These are phyloP conservation scores for Clitarchus hookeri DNA, from an alignment of 2,888 invertebrate species.

Conservation along the genomic window DNA sequence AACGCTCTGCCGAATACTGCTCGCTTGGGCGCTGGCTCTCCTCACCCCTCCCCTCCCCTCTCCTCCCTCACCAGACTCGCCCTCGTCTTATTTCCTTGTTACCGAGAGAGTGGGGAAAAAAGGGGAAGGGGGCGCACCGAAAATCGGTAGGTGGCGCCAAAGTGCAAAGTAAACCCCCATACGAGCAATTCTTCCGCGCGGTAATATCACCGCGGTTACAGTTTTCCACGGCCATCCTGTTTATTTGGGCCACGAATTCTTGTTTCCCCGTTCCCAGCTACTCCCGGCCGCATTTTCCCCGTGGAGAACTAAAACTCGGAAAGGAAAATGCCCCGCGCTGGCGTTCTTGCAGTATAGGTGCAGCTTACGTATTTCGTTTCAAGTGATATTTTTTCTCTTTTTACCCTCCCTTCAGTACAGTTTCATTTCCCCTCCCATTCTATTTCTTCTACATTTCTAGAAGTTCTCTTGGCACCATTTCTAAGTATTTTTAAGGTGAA, in stretches of 20 bases:
- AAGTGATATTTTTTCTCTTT: too few relatives aligned
- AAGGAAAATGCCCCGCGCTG: background rate
- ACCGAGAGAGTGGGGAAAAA: background rate
- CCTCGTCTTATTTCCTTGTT: background rate
- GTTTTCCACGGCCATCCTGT: background rate
- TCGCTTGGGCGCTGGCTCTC: background rate
- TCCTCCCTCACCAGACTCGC: too few relatives aligned
- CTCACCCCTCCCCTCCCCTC: too few relatives aligned
- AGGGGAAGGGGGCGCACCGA: background rate
- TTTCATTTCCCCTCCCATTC: too few relatives aligned
- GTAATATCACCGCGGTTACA: background rate
- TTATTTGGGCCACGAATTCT: constrained; percentile 14
- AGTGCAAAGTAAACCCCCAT: constrained; percentile 10
- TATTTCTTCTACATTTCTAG: too few relatives aligned
- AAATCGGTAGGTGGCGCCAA: background rate
- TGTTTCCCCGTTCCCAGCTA: background rate
- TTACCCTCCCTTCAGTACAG: too few relatives aligned
- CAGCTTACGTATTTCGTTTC: too few relatives aligned
- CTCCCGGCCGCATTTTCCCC: background rate
- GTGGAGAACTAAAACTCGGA: background rate
- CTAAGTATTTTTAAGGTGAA: too few relatives aligned
- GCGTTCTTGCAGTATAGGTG: too few relatives aligned
- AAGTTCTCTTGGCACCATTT: too few relatives aligned
- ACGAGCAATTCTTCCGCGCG: background rate
- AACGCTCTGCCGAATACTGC: constrained; percentile 33